These are phyloP conservation scores for Parotocinclus haroldoi DNA, from an alignment of 2,797 vertebrate genomes.

Conservation along the genomic window DNA sequence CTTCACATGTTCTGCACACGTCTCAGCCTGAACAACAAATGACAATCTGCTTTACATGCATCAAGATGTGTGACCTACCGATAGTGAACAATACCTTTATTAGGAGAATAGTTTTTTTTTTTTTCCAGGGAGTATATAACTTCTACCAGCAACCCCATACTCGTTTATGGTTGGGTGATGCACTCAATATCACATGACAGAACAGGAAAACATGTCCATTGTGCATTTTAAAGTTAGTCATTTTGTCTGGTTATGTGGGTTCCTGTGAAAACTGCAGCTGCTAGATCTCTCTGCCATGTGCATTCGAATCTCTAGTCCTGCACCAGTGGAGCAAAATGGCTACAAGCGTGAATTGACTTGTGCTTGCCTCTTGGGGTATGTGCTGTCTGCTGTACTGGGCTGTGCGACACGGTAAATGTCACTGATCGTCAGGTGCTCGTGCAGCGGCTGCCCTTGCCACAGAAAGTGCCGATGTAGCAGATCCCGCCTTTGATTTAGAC, in stretches of 20 bases:
- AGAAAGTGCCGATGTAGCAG: constrained; percentile 88
- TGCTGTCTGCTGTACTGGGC: constrained; percentile 50
- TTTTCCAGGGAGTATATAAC: too few species aligned
- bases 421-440: constrained; percentile 64
- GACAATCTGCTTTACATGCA: too few species aligned
- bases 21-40: too few species aligned
- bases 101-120: too few species aligned
- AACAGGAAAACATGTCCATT: background rate
- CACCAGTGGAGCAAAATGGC: constrained; percentile 44
- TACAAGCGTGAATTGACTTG: constrained; percentile 48
- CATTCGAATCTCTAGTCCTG: constrained; percentile 28
- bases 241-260: too few species aligned
- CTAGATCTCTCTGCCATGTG: constrained; percentile 9
- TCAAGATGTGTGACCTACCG: too few species aligned
- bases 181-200: background rate
- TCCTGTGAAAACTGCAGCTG: background rate
- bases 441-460: constrained; percentile 76
- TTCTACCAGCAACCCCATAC: too few species aligned
- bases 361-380: constrained; percentile 49
- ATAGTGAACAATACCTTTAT: too few species aligned
- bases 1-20: too few species aligned
- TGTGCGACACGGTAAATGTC: constrained; percentile 70
- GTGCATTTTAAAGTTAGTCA: too few species aligned
- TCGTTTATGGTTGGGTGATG: too few species aligned
- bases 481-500: constrained; percentile 92